A percentile compares a stretch with the other conserved stretches of the same genome.
These are phyloP conservation scores for Oreonectes daqikongensis DNA, from an alignment of 2,797 vertebrate genomes.

Conservation along the genomic window DNA sequence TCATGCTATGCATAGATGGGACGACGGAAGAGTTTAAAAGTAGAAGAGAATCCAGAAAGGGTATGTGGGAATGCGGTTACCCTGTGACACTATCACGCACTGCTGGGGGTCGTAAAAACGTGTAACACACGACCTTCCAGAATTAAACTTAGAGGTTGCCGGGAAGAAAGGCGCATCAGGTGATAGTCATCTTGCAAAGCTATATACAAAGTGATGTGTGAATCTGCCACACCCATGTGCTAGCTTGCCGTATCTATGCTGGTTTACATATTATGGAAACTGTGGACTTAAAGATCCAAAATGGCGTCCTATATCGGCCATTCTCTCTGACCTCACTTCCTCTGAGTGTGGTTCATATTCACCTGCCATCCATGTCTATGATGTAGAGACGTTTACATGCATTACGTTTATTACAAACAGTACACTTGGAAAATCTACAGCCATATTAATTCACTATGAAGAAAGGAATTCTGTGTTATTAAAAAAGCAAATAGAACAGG, in stretches of 20 bases:
- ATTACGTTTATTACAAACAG: background rate
- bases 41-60: conserved; percentile 44
- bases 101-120: conserved; percentile 13
- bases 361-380: conserved; percentile 41
- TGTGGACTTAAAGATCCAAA: conserved; percentile 32
- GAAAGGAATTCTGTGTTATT: background rate
- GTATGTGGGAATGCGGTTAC: conserved; percentile 13
- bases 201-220: background rate
- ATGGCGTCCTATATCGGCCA: conserved; percentile 41
- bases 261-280: conserved; percentile 11
- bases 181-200: conserved; percentile 16
- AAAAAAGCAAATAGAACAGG: background rate
- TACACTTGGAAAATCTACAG: background rate
- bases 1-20: conserved; percentile 19
- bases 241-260: conserved; percentile 10
- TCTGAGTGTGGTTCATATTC: conserved; percentile 26
- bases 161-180: background rate
- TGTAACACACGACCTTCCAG: conserved; percentile 62
- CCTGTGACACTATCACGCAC: conserved; percentile 18
- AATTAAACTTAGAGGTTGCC: conserved; percentile 66
- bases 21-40: conserved; percentile 42
- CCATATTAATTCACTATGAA: background rate
- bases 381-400: background rate
- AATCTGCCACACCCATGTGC: conserved; percentile 56
- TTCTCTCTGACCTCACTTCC: conserved; percentile 28